A percentile compares a stretch with the other conserved stretches of the same genome.
Conservation (phyloP, 2,797 vertebrate genomes). For the Hoplostethus mediterraneus region DNA sequence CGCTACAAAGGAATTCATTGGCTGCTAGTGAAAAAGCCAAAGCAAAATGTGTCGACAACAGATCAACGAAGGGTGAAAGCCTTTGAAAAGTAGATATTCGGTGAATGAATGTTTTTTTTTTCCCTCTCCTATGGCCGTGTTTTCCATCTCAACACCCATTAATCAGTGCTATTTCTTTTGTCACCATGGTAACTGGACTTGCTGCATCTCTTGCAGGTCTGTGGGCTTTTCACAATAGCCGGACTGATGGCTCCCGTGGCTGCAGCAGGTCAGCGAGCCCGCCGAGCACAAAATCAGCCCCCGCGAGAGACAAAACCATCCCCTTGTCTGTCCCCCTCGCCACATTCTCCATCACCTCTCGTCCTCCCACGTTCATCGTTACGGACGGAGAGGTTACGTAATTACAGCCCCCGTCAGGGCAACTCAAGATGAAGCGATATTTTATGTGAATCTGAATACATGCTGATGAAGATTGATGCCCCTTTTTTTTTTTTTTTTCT, state of each 20-base stretch:
- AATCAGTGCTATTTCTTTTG: constrained; percentile 82
- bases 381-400: constrained; percentile 55
- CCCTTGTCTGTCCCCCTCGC: constrained; percentile 11
- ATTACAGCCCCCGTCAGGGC: constrained; percentile 40
- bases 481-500: background rate
- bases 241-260: constrained; percentile 65
- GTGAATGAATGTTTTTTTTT: constrained; percentile 50
- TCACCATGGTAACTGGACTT: constrained; percentile 88
- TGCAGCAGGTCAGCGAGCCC: constrained; percentile 64
- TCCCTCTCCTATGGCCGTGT: constrained; percentile 22
- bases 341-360: background rate
- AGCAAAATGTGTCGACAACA: too few species aligned
- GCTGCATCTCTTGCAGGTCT: constrained; percentile 77
- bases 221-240: constrained; percentile 55
- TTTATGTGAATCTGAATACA: background rate
- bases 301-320: constrained; percentile 42
- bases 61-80: too few species aligned
- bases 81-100: constrained; percentile 17
- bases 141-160: constrained; percentile 75
- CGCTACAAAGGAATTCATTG: constrained; percentile 4
- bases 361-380: constrained; percentile 31
- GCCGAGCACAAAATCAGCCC: constrained; percentile 30
- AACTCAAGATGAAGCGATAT: constrained; percentile 36
- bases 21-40: background rate
- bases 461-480: background rate